These are phyloP conservation scores for Mercenaria mercenaria DNA, from an alignment of 1,140 invertebrate genomes.

Conservation along the genomic window DNA sequence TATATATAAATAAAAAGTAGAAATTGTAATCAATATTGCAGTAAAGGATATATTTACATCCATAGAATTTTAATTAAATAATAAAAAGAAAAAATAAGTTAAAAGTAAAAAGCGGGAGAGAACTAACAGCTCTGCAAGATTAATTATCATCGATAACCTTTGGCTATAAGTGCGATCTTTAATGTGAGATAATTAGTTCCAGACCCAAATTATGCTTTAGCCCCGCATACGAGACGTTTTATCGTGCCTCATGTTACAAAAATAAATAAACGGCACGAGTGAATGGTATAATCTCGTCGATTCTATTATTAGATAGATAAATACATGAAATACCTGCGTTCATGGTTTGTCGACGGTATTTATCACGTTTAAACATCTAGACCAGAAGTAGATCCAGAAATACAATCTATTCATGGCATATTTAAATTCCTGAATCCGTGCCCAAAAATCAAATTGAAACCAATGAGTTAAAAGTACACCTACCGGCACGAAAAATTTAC, in stretches of 20 bases:
- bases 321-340: neutral
- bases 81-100: too few species aligned
- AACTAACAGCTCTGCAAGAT: too few species aligned
- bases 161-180: neutral
- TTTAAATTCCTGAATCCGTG: conserved; percentile 27
- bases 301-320: conserved; percentile 10
- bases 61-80: too few species aligned
- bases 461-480: conserved; percentile 18
- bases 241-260: neutral
- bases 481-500: conserved; percentile 10
- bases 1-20: too few species aligned
- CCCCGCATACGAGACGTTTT: neutral
- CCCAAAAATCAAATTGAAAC: neutral
- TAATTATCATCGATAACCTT: neutral
- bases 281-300: neutral
- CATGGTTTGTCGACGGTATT: neutral
- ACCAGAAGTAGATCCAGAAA: neutral
- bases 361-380: neutral
- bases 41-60: too few species aligned
- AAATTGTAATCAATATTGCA: too few species aligned
- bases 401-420: neutral
- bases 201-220: neutral
- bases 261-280: conserved; percentile 16
- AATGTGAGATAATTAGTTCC: neutral
- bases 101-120: too few species aligned